Evolutionary conservation across 2,888 invertebrate species (phyloP), one percentile per base, ranked within the genome.

Genomic region (Caenorhabditis sinica): DNA sequence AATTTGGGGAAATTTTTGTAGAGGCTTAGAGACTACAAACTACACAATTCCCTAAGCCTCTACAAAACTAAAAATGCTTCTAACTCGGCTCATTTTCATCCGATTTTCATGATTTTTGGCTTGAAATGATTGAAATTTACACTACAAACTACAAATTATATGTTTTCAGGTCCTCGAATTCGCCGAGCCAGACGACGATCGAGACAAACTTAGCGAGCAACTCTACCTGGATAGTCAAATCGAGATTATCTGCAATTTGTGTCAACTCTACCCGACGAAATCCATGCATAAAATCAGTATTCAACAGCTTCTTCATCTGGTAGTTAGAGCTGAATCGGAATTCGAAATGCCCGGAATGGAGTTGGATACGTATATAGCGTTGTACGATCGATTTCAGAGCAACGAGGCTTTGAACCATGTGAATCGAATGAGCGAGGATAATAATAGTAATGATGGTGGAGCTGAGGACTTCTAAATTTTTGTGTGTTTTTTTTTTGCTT

Each of bases 221-320:
- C 53, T 83, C 4, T 83, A 73, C 45, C 43, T 83, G 3, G 28
- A 66, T 0, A 13, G 61, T 0, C 82, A 83, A 61, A 61, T 83
- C 33, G 28, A 58, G 17, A 20, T 45, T 11, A 72, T 77, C 17
- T 83, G 82, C 61, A n/a, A 45, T 3, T 30, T 83, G 43, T 73
- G 72, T 36, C 76, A 83, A 36, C 45, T 76, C 4, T 83, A 77
- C 43, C 82, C 76, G 28, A 51, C 71, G 45, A 77, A 73, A n/a
- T 36, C 51, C 15, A 6, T 73, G 25, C 66, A 83, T n/a, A 58
- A 68, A 60, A 17, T 76, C 17, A n/a, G 65, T 13, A 71, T 83
- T 17, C 65, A 77, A n/a, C 77, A 72, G 36, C 63, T 83, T 0
- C 58, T 83, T 43, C 28, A 28, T 17, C 51, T 76, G 13, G 43